A percentile compares a stretch with the other conserved stretches of the same genome.
Conservation (phyloP, 2,888 invertebrate species). For the Norana najaformis region DNA sequence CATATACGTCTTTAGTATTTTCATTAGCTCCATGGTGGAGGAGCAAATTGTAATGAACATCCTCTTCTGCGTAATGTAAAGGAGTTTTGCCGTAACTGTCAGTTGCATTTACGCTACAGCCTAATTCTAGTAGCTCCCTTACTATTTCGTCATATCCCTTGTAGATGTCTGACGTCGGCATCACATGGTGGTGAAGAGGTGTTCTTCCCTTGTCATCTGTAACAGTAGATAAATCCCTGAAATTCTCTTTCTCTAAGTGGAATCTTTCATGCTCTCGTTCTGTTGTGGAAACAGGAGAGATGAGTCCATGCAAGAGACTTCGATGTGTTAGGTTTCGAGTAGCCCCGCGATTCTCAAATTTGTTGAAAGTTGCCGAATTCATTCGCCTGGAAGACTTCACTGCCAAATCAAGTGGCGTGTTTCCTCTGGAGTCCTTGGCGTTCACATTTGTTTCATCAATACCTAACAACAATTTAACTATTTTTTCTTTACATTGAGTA, state of each 20-base stretch:
- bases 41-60: not conserved
- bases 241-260: not conserved
- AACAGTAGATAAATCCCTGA: not conserved
- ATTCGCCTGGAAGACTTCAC: not conserved
- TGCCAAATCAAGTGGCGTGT: constrained; percentile 13
- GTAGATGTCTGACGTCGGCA: not conserved
- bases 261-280: not conserved
- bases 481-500: not conserved
- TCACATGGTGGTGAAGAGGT: not conserved
- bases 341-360: not conserved
- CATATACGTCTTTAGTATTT: not conserved
- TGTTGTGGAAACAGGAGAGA: not conserved
- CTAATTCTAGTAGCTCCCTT: not conserved
- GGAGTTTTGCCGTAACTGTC: not conserved
- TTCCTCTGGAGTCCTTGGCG: not conserved
- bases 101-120: not conserved
- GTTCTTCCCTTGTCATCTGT: not conserved
- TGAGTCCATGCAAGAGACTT: not conserved
- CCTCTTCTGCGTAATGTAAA: not conserved
- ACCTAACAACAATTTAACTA: not conserved
- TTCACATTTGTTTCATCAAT: not conserved
- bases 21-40: not conserved
- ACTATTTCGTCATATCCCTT: not conserved
- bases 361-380: not conserved
- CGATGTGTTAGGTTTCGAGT: not conserved